Conservation (phyloP, 2,113 vertebrate species). For the Labeo catla region DNA sequence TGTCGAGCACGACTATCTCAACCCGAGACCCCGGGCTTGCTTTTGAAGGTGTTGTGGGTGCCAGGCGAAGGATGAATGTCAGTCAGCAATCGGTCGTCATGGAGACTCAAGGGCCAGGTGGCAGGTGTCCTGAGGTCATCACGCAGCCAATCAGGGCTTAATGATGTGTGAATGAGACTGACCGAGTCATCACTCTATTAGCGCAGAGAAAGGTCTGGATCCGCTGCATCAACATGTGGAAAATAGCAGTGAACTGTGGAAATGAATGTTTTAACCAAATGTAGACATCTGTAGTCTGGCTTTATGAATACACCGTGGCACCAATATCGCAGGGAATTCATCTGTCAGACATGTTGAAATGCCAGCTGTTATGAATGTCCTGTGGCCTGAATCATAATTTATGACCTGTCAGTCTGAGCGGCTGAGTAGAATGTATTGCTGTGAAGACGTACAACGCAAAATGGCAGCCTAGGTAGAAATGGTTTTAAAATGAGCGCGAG, state of each 20-base stretch:
- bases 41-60: constrained; percentile 20
- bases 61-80: constrained; percentile 33
- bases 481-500: not conserved
- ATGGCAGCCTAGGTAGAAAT: not conserved
- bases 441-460: not conserved
- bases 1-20: constrained; percentile 31
- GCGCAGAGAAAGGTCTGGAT: constrained; percentile 21
- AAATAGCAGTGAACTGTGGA: constrained; percentile 47
- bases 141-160: constrained; percentile 51
- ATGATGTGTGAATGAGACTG: constrained; percentile 54
- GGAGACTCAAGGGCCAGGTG: constrained; percentile 50
- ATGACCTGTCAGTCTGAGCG: constrained; percentile 19
- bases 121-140: constrained; percentile 57
- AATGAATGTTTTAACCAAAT: constrained; percentile 56
- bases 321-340: constrained; percentile 5
- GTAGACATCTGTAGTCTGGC: constrained; percentile 17
- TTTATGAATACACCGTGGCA: constrained; percentile 16
- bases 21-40: constrained; percentile 10
- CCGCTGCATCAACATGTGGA: constrained; percentile 49
- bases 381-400: constrained; percentile 45
- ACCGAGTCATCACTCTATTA: constrained; percentile 49
- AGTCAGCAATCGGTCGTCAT: constrained; percentile 51
- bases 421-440: constrained; percentile 30
- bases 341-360: constrained; percentile 43
- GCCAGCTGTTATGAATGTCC: constrained; percentile 42